A percentile compares a stretch with the other conserved stretches of the same genome.
Conservation (phyloP, 1,140 invertebrate species). For the Neotoxoptera formosana region DNA sequence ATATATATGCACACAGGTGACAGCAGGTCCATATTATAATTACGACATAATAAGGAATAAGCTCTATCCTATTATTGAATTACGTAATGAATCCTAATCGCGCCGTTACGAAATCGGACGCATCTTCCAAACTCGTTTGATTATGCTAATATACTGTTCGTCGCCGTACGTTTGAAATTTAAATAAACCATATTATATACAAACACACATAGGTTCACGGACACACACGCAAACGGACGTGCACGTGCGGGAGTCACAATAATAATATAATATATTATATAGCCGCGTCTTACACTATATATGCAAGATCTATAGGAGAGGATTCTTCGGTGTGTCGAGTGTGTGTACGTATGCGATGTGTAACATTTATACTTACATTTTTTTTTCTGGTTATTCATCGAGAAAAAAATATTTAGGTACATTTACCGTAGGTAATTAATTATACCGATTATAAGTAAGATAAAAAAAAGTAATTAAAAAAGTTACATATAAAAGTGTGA, state of each 20-base stretch:
- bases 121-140: slow-evolving; percentile 10
- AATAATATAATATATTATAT: no score
- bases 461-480: not conserved
- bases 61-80: not conserved
- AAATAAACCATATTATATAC: not conserved
- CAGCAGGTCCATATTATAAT: not conserved
- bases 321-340: not conserved
- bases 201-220: not conserved
- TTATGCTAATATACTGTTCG: slow-evolving; percentile 10
- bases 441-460: not conserved
- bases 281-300: no score
- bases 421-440: no score
- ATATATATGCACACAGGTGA: not conserved
- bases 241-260: not conserved
- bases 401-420: no score
- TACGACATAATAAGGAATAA: not conserved
- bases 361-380: not conserved
- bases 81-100: slow-evolving; percentile 9
- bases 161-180: not conserved
- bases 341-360: not conserved
- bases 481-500: not conserved
- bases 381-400: not conserved
- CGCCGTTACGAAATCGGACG: not conserved
- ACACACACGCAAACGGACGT: not conserved
- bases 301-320: not conserved